Percentiles rank a stretch among this genome's conserved stretches.
phyloP scores from a whole-genome alignment of 2,797 vertebrate species.

The Platyrinchus mystaceus region DNA sequence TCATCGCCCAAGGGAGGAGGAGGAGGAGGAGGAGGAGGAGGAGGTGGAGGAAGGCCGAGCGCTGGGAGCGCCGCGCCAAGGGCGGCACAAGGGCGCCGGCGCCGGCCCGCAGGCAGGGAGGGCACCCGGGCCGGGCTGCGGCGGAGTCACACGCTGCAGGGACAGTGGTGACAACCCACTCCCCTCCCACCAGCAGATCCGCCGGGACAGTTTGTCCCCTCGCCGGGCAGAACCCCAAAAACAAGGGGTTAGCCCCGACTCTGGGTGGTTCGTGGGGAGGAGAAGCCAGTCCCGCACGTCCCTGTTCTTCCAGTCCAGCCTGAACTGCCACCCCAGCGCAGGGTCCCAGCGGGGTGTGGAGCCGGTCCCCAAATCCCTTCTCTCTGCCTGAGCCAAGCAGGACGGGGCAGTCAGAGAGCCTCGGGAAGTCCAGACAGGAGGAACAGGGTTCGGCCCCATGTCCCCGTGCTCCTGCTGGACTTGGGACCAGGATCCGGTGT shows the following conservation, averaged over 20 bases:
- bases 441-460: fast-evolving
- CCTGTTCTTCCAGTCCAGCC: neutral
- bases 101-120: constrained; percentile 30
- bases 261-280: neutral
- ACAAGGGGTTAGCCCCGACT: neutral
- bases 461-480: fast-evolving
- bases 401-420: fast-evolving
- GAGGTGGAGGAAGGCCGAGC: constrained; percentile 31
- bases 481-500: neutral
- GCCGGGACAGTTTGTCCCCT: fast-evolving
- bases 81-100: constrained; percentile 58
- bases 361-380: neutral
- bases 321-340: neutral
- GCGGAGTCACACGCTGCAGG: neutral
- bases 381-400: neutral
- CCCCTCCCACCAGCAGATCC: neutral
- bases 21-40: constrained; percentile 53
- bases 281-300: neutral
- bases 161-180: neutral
- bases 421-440: fast-evolving
- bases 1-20: constrained; percentile 57
- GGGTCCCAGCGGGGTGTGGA: neutral
- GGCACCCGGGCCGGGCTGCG: neutral
- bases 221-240: neutral
- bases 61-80: constrained; percentile 17